Evolutionary conservation across 2,888 invertebrate species (phyloP), one percentile per base, ranked within the genome.

Genomic region (Eristalinus sepulchralis): DNA sequence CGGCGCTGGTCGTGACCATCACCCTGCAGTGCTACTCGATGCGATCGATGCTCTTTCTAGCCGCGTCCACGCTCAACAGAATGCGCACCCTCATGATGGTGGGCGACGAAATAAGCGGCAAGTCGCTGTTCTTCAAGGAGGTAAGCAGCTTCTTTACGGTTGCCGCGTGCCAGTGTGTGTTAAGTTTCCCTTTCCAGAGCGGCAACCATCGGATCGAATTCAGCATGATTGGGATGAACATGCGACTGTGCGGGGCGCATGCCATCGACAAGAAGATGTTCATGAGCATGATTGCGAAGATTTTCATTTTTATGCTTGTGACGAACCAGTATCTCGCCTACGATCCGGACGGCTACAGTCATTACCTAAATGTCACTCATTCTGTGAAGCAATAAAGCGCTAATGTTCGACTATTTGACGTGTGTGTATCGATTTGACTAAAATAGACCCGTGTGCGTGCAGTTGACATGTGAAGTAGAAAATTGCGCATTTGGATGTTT

Each of bases 1-100:
- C 27, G 10, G 13, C 20, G 3, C 34, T 63, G 10, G 4, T 57
- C 1, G 36, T 63, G 4, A 11, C 34, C 4, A 20, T 62, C 8
- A 17, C 17, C 8, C 17, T 47, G 31, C 9, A 63, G 3, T 62
- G 63, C 11, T 10, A n/a, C 24, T n/a, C 36, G n/a, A 9, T 55
- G 11, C 10, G 2, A 13, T 27, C 24, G 57, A 55, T 39, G 34
- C 22, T 70, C 3, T 70, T 55, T 22, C 0, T 70, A 1, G 70
- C 31, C 36, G 55, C 24, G 11, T 22, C 63, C 9, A 63, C 63
- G 2, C 6, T 77, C 8, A 70, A 70, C 63, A 63, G 31, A n/a
- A 77, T 77, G 62, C 67, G 67, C 6, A 55, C 62, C 4, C 63
- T 77, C 8, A 63, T 77, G 62, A 34, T 55, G 10, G 22, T 77